Conservation (phyloP, 2,888 invertebrate genomes). For the Nysson spinosus region DNA sequence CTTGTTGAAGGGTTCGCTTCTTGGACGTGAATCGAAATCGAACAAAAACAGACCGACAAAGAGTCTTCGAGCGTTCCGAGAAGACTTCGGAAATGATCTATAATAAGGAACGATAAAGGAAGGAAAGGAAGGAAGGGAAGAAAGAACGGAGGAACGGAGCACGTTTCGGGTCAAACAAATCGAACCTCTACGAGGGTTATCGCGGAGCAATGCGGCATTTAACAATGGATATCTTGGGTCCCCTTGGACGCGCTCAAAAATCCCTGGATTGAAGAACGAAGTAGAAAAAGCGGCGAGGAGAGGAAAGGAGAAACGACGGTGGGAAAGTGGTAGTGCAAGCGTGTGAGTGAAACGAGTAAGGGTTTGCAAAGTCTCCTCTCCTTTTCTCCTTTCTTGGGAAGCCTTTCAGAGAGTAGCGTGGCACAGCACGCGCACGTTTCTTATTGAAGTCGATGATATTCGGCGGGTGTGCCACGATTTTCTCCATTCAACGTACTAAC, state of each 20-base stretch:
- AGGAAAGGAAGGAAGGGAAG: background rate
- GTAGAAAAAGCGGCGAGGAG: slow-evolving; percentile 1
- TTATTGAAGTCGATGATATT: slow-evolving; percentile 66
- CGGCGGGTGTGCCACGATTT: slow-evolving; percentile 56
- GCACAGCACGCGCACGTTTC: slow-evolving; percentile 49
- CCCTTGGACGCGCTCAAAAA: slow-evolving; percentile 37
- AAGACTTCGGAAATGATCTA: slow-evolving; percentile 31
- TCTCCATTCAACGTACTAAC: slow-evolving; percentile 54
- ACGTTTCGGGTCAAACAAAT: slow-evolving; percentile 64
- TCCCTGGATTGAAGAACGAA: slow-evolving; percentile 47
- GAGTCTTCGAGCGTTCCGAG: slow-evolving; percentile 30
- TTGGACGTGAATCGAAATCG: slow-evolving; percentile 6
- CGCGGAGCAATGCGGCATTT: slow-evolving; percentile 69
- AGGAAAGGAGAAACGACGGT: background rate
- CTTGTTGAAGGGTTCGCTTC: too few species aligned
- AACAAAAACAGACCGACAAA: background rate
- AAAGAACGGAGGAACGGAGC: background rate
- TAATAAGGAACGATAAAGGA: slow-evolving; percentile 50
- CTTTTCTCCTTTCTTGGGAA: too few species aligned
- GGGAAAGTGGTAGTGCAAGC: slow-evolving; percentile 10
- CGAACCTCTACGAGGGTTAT: slow-evolving; percentile 66
- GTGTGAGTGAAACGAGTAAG: background rate
- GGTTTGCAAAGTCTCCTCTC: too few species aligned
- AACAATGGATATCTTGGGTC: slow-evolving; percentile 70
- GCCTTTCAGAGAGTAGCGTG: slow-evolving; percentile 32